These are phyloP conservation scores for Neoniphon sammara DNA, from an alignment of 2,797 vertebrate species.

Conservation along the genomic window DNA sequence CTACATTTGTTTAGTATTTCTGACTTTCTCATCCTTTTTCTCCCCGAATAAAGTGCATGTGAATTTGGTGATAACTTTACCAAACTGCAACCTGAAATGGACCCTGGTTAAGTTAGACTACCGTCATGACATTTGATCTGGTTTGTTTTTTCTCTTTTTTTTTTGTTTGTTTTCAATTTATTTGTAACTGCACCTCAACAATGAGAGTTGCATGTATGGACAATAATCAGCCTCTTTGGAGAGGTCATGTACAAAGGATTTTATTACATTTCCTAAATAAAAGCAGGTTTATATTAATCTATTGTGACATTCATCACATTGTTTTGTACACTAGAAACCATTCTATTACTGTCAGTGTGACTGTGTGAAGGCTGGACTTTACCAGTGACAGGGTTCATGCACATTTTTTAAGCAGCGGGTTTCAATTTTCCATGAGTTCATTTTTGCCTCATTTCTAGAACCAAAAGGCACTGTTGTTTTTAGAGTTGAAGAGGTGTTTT, in stretches of 20 bases:
- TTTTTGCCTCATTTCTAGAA: too few species aligned
- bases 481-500: too few species aligned
- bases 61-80: conserved; percentile 87
- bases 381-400: too few species aligned
- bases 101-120: conserved; percentile 81
- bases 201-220: conserved; percentile 93
- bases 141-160: conserved; percentile 23
- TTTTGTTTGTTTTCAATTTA: conserved; percentile 59
- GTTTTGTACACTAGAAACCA: neutral
- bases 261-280: conserved; percentile 99
- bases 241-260: conserved; percentile 93
- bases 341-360: too few species aligned
- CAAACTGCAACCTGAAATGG: conserved; percentile 85
- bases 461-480: too few species aligned
- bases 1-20: conserved; percentile 85
- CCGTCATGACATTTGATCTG: conserved; percentile 70
- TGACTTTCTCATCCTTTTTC: conserved; percentile 81
- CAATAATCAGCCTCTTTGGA: conserved; percentile 86
- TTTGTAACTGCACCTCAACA: conserved; percentile 89
- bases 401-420: too few species aligned
- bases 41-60: conserved; percentile 92
- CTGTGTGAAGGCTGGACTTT: too few species aligned
- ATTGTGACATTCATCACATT: conserved; percentile 25
- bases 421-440: too few species aligned
- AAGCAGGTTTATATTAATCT: conserved; percentile 88